Evolutionary conservation across 2,888 invertebrate genomes (phyloP).

Genomic region (Lomographa bimaculata): DNA sequence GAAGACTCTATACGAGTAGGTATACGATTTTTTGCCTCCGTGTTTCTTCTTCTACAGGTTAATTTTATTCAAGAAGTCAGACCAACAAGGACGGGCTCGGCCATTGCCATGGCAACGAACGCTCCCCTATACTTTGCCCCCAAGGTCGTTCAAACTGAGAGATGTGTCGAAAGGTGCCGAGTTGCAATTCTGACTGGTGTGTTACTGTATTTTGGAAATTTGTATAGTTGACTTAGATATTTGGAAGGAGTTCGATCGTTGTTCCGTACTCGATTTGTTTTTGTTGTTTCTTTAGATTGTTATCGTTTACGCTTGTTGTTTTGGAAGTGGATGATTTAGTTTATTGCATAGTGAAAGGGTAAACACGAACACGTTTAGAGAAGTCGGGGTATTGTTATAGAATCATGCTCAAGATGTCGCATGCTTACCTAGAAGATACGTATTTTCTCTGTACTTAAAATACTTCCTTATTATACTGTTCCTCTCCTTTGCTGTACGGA

Average conservation of each 20-base stretch:
- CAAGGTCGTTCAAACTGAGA: constrained; percentile 12
- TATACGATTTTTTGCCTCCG: no score
- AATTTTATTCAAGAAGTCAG: constrained; percentile 12
- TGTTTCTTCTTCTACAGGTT: no score
- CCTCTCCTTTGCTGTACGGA: no score
- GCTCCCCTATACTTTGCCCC: constrained; percentile 18
- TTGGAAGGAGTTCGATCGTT: constrained; percentile 8
- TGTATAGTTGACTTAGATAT: constrained; percentile 12
- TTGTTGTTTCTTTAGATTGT: constrained; percentile 7
- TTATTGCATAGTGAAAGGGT: no score
- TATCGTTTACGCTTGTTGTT: constrained; percentile 8
- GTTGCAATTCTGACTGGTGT: constrained; percentile 21
- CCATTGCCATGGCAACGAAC: constrained; percentile 30
- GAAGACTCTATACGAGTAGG: no score
- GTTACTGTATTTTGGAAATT: constrained; percentile 21
- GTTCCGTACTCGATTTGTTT: constrained; percentile 11
- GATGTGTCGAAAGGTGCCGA: constrained; percentile 12
- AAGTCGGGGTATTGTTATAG: no score
- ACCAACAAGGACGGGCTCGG: constrained; percentile 14
- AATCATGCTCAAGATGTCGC: no score
- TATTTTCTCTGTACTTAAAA: no score
- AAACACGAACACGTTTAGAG: no score
- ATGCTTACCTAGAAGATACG: no score
- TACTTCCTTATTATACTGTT: no score
- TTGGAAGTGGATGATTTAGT: constrained; percentile 16